Percentiles rank a stretch among this genome's conserved stretches.
phyloP scores from a whole-genome alignment of 2,888 invertebrate species.

The Drosophila pegasa region DNA sequence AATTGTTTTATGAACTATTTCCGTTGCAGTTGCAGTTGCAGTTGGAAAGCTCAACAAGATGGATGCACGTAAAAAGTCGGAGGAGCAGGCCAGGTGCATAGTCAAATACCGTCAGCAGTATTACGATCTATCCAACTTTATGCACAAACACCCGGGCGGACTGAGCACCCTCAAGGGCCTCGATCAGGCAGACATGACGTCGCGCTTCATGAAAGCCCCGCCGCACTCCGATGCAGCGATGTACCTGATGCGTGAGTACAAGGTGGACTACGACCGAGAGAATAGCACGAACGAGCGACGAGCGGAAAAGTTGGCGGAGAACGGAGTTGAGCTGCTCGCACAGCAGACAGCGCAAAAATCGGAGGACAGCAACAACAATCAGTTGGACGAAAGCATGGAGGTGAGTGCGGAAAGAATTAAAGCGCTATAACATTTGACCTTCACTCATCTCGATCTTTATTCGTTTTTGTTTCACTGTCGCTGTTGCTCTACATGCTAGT shows the following conservation, averaged over 20 bases:
- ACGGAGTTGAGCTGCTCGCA: conserved; percentile 42
- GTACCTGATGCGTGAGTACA: conserved; percentile 84
- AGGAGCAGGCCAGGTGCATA: conserved; percentile 66
- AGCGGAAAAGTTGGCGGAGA: conserved; percentile 23
- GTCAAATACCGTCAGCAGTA: conserved; percentile 85
- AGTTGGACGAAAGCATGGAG: conserved; percentile 84
- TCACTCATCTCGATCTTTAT: conserved; percentile 19
- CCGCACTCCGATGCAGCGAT: conserved; percentile 85
- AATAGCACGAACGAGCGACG: conserved; percentile 9
- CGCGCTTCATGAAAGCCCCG: conserved; percentile 81
- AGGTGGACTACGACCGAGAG: conserved; percentile 46
- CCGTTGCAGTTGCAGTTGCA: conserved; percentile 67
- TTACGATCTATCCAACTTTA: conserved; percentile 89
- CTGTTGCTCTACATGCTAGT: conserved; percentile 3
- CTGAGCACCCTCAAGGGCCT: conserved; percentile 87
- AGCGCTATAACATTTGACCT: background rate
- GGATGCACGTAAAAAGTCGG: conserved; percentile 35
- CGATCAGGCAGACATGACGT: conserved; percentile 79
- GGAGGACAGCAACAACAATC: conserved; percentile 75
- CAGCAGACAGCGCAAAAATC: conserved; percentile 23
- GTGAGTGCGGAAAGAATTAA: conserved; percentile 61
- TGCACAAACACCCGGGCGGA: conserved; percentile 91
- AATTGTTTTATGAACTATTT: conserved; percentile 13
- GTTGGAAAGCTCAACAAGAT: conserved; percentile 32
- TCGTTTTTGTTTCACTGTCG: conserved; percentile 9